These are phyloP conservation scores for Drosophila meridionalis DNA, from an alignment of 2,888 invertebrate genomes.

Conservation along the genomic window DNA sequence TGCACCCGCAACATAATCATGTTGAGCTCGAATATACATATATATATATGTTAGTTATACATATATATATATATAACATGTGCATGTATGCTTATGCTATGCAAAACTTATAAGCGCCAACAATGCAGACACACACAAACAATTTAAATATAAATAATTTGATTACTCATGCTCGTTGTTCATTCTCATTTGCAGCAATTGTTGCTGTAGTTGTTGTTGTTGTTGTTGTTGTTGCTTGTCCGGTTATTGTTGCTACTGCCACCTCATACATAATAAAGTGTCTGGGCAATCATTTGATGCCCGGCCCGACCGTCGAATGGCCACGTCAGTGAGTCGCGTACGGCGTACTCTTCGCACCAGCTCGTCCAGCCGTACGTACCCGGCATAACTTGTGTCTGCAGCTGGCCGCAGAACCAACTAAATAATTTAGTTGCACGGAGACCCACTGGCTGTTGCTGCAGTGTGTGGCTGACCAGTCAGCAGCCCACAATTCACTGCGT, in stretches of 20 bases:
- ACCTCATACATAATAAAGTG: conserved; percentile 81
- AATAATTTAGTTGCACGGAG: conserved; percentile 77
- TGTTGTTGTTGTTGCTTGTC: conserved; percentile 40
- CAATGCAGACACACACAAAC: conserved; percentile 69
- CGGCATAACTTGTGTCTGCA: conserved; percentile 50
- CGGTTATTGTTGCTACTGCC: conserved; percentile 34
- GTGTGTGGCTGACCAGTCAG: conserved; percentile 53
- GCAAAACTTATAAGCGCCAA: conserved; percentile 59
- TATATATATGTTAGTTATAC: not conserved
- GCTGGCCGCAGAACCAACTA: conserved; percentile 68
- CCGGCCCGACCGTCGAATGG: conserved; percentile 40
- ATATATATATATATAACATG: not conserved
- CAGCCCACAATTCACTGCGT: conserved; percentile 58
- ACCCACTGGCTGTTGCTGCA: conserved; percentile 26
- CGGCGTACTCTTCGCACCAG: conserved; percentile 2
- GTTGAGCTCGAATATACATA: conserved; percentile 33
- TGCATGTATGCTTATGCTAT: conserved; percentile 9
- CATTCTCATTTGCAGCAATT: conserved; percentile 55
- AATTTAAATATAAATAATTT: conserved; percentile 79
- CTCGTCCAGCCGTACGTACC: too few relatives aligned
- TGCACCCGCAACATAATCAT: conserved; percentile 73
- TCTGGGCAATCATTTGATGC: conserved; percentile 79
- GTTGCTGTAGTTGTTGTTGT: conserved; percentile 24
- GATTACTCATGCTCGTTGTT: conserved; percentile 75
- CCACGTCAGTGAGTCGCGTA: conserved; percentile 65